Evolutionary conservation across 2,113 vertebrate genomes (phyloP).

Genomic region (Corapipo altera): DNA sequence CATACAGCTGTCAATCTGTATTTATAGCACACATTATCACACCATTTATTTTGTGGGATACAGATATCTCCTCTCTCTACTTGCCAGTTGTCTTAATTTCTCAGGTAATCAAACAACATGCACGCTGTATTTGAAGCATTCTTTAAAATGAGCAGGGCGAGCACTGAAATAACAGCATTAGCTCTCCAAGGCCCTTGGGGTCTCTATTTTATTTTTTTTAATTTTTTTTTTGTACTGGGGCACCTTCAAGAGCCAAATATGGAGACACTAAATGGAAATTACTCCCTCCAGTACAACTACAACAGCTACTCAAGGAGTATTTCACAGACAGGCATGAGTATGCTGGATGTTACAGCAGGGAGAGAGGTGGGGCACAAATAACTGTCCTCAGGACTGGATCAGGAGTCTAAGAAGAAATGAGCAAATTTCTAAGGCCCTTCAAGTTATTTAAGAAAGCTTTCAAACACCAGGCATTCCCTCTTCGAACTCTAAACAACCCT

Average conservation of each 20-base stretch:
- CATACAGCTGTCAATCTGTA: slow-evolving; percentile 45
- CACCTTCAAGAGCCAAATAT: not conserved
- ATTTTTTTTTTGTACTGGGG: not conserved
- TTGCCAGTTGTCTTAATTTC: not conserved
- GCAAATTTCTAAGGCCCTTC: not conserved
- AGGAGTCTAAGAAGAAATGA: not conserved
- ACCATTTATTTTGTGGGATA: not conserved
- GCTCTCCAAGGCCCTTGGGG: not conserved
- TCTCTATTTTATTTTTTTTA: not conserved
- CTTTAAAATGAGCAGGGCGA: not conserved
- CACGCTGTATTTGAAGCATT: not conserved
- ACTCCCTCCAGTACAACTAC: not conserved
- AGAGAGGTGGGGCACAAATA: not conserved
- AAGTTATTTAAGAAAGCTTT: not conserved
- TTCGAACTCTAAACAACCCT: slow-evolving; percentile 18
- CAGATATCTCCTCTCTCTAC: not conserved
- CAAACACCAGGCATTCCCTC: not conserved
- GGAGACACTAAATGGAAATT: not conserved
- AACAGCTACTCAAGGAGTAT: not conserved
- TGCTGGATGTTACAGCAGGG: not conserved
- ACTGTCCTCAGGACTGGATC: not conserved
- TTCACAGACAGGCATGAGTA: rapidly evolving
- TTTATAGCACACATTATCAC: slow-evolving; percentile 57
- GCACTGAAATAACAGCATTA: not conserved
- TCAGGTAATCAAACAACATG: not conserved